A percentile compares a stretch with the other conserved stretches of the same genome.
These are phyloP conservation scores for Trichoplusia ni DNA, from an alignment of 1,140 invertebrate genomes.

Conservation along the genomic window DNA sequence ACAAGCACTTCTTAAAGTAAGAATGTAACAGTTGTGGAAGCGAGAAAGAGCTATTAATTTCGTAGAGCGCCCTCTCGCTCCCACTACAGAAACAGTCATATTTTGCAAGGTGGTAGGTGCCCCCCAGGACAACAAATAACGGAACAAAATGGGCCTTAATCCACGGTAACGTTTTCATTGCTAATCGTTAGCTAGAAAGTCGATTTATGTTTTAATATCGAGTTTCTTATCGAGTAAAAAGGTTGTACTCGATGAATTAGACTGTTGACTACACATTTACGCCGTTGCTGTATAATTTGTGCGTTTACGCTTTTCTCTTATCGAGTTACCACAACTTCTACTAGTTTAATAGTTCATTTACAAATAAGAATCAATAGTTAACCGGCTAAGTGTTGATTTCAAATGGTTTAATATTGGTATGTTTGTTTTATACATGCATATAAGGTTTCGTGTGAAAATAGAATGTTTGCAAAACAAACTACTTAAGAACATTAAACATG, in stretches of 20 bases:
- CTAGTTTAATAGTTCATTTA: background rate
- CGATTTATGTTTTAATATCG: slow-evolving; percentile 28
- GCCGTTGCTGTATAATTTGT: background rate
- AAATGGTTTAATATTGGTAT: background rate
- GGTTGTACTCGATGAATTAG: background rate
- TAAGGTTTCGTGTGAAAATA: too few species aligned
- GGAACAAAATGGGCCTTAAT: slow-evolving; percentile 16
- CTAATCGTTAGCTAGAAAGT: slow-evolving; percentile 34
- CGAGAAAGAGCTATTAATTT: too few species aligned
- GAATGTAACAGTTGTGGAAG: too few species aligned
- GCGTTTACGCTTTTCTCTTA: background rate
- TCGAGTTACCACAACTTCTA: background rate
- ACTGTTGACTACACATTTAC: background rate
- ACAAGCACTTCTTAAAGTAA: too few species aligned
- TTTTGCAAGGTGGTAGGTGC: too few species aligned
- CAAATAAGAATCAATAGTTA: background rate
- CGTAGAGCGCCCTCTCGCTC: too few species aligned
- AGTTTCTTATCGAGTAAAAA: slow-evolving; percentile 16
- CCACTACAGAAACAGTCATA: too few species aligned
- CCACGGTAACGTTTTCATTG: slow-evolving; percentile 28
- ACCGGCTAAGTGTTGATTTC: background rate
- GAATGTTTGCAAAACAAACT: too few species aligned
- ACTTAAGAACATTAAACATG: too few species aligned
- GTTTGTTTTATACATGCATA: background rate
- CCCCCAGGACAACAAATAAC: slow-evolving; percentile 29